Percentiles rank a stretch among this genome's conserved stretches.
Evolutionary conservation across 1,140 invertebrate species (phyloP).

Genomic region (Phymorhynchus buccinoides): DNA sequence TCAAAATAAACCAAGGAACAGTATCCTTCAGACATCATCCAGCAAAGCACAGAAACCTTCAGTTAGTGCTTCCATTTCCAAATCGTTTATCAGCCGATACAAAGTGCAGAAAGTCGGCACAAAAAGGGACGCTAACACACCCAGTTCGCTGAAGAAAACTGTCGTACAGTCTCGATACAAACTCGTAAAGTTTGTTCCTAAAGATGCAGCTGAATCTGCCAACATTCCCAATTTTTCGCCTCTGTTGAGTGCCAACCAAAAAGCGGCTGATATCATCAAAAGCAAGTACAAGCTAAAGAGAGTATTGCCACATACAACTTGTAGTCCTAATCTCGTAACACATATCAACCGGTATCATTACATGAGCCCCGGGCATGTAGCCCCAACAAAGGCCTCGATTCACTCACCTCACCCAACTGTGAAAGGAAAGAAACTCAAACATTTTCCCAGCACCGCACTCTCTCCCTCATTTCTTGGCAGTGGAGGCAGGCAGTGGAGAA

Average conservation of each 20-base stretch:
- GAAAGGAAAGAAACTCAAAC: neutral
- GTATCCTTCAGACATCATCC: neutral
- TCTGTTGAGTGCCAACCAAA: conserved; percentile 12
- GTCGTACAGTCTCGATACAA: neutral
- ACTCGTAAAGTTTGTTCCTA: neutral
- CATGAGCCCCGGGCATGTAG: neutral
- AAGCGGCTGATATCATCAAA: conserved; percentile 40
- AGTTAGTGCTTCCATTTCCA: neutral
- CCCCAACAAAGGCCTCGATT: neutral
- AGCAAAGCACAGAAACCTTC: neutral
- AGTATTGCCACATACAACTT: neutral
- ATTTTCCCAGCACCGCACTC: neutral
- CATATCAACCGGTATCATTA: too few species aligned
- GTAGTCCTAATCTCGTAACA: too few species aligned
- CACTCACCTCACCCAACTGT: neutral
- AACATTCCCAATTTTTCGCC: neutral
- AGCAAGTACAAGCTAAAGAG: conserved; percentile 50
- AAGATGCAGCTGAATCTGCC: neutral
- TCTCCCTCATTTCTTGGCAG: neutral
- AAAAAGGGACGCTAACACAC: neutral
- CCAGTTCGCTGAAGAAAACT: neutral
- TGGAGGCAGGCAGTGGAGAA: neutral
- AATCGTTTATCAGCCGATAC: conserved; percentile 2
- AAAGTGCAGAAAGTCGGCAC: neutral
- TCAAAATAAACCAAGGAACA: neutral